Evolutionary conservation across 1,140 invertebrate genomes (phyloP).

Genomic region (Saxidomus purpurata): DNA sequence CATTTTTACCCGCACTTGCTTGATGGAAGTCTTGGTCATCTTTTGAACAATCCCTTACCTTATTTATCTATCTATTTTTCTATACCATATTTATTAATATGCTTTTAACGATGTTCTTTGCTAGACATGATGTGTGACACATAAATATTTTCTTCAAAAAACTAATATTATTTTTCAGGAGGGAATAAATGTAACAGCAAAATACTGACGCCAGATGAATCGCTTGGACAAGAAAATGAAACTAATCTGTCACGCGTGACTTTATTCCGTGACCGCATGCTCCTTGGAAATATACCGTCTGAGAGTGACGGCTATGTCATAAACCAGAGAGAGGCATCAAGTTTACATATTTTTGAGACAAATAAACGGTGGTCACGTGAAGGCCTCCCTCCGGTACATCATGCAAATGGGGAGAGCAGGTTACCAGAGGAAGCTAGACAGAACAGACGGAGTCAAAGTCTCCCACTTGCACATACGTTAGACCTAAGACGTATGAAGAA

Average conservation of each 20-base stretch:
- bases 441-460: neutral
- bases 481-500: neutral
- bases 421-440: neutral
- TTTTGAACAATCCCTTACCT: too few species aligned
- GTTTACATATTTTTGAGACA: neutral
- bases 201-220: slow-evolving; percentile 27
- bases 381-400: neutral
- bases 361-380: neutral
- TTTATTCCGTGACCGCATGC: neutral
- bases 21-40: too few species aligned
- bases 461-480: neutral
- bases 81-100: too few species aligned
- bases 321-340: neutral
- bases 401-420: neutral
- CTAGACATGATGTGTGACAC: too few species aligned
- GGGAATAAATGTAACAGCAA: slow-evolving; percentile 19
- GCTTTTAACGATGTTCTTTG: neutral
- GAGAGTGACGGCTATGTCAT: neutral
- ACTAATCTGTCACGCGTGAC: neutral
- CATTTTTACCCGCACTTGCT: too few species aligned
- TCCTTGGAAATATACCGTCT: neutral
- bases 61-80: too few species aligned
- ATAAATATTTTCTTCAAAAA: too few species aligned
- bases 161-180: slow-evolving; percentile 36
- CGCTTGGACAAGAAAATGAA: neutral